Evolutionary conservation across 2,888 invertebrate species (phyloP).

Genomic region (Mantis religiosa): DNA sequence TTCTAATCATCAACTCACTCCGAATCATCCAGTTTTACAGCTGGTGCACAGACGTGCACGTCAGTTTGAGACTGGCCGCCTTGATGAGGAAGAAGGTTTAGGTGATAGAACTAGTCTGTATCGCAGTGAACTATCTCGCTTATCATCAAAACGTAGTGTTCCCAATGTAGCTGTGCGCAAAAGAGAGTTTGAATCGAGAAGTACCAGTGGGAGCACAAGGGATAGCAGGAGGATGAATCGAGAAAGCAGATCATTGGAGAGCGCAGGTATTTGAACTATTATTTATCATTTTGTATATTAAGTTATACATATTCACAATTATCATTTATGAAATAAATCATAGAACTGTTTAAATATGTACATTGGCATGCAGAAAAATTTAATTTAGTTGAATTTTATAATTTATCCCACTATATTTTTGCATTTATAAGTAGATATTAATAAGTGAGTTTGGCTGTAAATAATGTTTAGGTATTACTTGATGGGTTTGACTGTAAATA

Average conservation of each 20-base stretch:
- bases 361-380: no score
- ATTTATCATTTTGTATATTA: no score
- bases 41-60: conserved; percentile 69
- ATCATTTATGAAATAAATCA: no score
- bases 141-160: conserved; percentile 64
- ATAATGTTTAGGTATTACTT: no score
- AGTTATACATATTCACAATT: no score
- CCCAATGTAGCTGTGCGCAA: conserved; percentile 71
- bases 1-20: neutral
- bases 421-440: no score
- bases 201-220: conserved; percentile 37
- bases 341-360: no score
- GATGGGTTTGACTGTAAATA: no score
- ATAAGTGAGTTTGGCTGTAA: no score
- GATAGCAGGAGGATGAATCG: conserved; percentile 43
- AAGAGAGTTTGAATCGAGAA: conserved; percentile 66
- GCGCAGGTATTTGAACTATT: conserved; percentile 15
- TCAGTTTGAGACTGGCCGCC: conserved; percentile 66
- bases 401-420: no score
- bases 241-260: conserved; percentile 54
- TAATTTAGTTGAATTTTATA: no score
- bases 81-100: conserved; percentile 51
- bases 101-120: conserved; percentile 62
- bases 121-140: conserved; percentile 41
- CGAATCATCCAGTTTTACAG: conserved; percentile 45